A percentile compares a stretch with the other conserved stretches of the same genome.
phyloP scores from a whole-genome alignment of 2,113 vertebrate genomes.

The Daubentonia madagascariensis region DNA sequence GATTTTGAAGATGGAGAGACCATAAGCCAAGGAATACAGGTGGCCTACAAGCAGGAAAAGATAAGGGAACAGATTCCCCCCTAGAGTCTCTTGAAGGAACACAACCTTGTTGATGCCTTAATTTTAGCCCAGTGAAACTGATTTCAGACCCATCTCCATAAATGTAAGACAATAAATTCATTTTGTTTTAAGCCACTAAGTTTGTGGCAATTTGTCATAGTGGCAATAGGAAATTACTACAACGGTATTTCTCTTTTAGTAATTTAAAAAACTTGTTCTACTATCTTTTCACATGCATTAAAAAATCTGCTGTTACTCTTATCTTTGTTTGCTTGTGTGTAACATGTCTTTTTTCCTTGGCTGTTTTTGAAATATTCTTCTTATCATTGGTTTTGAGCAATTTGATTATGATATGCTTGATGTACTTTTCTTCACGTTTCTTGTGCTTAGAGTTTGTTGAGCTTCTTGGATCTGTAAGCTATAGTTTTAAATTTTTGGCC shows the following conservation, averaged over 20 bases:
- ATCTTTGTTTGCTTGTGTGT: neutral
- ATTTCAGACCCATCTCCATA: neutral
- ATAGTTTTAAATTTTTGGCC: neutral
- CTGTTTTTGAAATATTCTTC: neutral
- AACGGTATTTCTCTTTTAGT: neutral
- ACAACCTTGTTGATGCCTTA: neutral
- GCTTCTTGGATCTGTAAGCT: neutral
- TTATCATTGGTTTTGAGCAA: neutral
- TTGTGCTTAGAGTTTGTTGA: neutral
- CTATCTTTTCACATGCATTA: neutral
- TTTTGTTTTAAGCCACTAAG: neutral
- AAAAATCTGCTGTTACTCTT: neutral
- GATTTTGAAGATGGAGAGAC: neutral
- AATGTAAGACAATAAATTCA: neutral
- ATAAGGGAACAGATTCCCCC: neutral
- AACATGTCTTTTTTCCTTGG: neutral
- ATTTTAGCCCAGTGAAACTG: neutral
- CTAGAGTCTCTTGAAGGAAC: neutral
- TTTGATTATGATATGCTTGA: neutral
- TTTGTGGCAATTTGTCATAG: neutral
- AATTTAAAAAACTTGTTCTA: neutral
- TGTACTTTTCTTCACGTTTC: neutral
- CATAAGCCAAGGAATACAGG: neutral
- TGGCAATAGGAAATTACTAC: neutral
- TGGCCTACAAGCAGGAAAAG: neutral